Percentiles rank a stretch among this genome's conserved stretches.
phyloP scores from a whole-genome alignment of 1,140 invertebrate genomes.

The Bombus impatiens region DNA sequence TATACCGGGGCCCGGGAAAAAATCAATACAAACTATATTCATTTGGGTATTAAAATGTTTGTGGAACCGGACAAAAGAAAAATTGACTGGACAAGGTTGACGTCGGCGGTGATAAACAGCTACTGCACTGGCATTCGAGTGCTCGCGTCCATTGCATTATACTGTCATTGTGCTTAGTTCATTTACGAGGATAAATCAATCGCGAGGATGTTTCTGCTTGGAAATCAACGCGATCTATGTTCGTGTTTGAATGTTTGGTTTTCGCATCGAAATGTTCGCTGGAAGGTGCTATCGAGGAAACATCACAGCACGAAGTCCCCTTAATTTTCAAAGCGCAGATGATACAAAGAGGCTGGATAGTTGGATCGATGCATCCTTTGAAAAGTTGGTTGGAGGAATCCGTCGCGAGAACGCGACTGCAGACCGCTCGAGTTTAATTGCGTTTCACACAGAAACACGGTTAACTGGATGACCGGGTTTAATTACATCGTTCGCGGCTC shows the following conservation, averaged over 20 bases:
- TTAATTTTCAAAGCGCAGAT: not conserved
- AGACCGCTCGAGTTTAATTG: conserved; percentile 54
- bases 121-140: conserved; percentile 23
- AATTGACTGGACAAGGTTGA: conserved; percentile 43
- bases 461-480: conserved; percentile 51
- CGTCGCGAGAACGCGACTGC: conserved; percentile 19
- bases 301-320: not conserved
- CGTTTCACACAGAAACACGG: conserved; percentile 52
- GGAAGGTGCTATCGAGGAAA: not conserved
- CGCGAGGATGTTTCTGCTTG: not conserved
- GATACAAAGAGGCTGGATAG: not conserved
- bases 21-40: conserved; percentile 59
- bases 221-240: not conserved
- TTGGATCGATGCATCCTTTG: not conserved
- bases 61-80: conserved; percentile 59
- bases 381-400: conserved; percentile 48
- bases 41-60: conserved; percentile 60
- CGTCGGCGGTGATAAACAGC: conserved; percentile 54
- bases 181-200: conserved; percentile 37
- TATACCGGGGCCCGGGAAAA: conserved; percentile 12
- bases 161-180: not conserved
- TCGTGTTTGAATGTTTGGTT: not conserved
- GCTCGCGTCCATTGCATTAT: conserved; percentile 13
- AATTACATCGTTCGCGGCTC: conserved; percentile 58
- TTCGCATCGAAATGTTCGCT: not conserved